A percentile compares a stretch with the other conserved stretches of the same genome.
phyloP scores from a whole-genome alignment of 2,113 vertebrate species.

The Chamaea fasciata region DNA sequence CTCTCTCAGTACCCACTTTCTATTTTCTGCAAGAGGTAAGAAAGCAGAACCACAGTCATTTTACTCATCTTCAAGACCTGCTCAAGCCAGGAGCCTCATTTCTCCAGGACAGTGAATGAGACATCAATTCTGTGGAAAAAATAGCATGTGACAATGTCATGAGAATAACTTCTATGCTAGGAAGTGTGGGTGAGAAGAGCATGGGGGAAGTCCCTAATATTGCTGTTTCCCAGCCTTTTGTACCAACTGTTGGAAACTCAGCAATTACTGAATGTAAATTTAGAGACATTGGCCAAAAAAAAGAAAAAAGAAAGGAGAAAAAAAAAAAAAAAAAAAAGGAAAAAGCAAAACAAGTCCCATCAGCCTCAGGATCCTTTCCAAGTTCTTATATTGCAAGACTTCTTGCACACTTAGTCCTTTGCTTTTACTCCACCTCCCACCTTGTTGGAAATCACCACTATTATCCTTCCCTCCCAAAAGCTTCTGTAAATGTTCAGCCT shows the following conservation, averaged over 20 bases:
- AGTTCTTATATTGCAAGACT: not conserved
- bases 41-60: not conserved
- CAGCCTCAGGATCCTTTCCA: not conserved
- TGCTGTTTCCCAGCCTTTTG: not conserved
- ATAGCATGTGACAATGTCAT: not conserved
- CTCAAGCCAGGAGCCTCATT: not conserved
- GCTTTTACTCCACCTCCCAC: not conserved
- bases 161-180: not conserved
- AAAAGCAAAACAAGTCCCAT: not conserved
- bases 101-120: not conserved
- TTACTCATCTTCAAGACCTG: not conserved
- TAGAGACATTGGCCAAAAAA: not conserved
- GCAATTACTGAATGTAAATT: not conserved
- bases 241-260: not conserved
- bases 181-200: not conserved
- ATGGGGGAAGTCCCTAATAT: not conserved
- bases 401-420: not conserved
- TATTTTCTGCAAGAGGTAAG: not conserved
- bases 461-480: not conserved
- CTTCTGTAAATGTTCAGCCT: not conserved
- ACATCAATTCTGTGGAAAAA: not conserved
- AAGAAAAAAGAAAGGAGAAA: not conserved
- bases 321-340: no score
- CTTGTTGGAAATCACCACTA: not conserved
- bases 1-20: not conserved